A percentile compares a stretch with the other conserved stretches of the same genome.
Conservation (phyloP, 2,888 invertebrate species). For the Brenthis daphne region DNA sequence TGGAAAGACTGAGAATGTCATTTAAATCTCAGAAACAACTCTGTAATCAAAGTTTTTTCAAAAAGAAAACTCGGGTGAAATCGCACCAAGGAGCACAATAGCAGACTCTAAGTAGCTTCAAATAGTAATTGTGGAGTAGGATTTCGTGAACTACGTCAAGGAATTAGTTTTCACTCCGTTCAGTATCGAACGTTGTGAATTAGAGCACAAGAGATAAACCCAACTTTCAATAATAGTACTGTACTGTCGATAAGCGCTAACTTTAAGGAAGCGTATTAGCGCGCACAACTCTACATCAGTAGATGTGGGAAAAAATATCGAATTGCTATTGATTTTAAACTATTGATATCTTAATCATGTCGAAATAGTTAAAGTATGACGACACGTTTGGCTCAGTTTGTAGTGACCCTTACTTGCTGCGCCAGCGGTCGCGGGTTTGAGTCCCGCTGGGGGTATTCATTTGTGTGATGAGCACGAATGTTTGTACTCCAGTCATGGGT, state of each 20-base stretch:
- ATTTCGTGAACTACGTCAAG: slow-evolving; percentile 48
- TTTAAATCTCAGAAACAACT: slow-evolving; percentile 14
- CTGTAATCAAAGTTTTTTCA: slow-evolving; percentile 14
- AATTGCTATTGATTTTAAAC: not conserved
- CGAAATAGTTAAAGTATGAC: no score
- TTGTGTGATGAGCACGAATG: no score
- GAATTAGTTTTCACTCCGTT: slow-evolving; percentile 49
- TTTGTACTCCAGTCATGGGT: no score
- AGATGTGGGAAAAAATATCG: not conserved
- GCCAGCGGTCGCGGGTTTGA: no score
- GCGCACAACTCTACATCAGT: slow-evolving; percentile 15
- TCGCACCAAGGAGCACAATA: slow-evolving; percentile 34
- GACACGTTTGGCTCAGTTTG: no score
- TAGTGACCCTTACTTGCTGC: no score
- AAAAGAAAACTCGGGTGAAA: slow-evolving; percentile 33
- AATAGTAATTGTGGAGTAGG: slow-evolving; percentile 45
- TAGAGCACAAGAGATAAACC: slow-evolving; percentile 38
- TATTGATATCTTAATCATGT: no score
- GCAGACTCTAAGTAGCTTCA: slow-evolving; percentile 46
- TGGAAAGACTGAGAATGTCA: not conserved
- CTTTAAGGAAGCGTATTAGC: slow-evolving; percentile 32
- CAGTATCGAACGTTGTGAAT: slow-evolving; percentile 42
- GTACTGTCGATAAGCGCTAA: slow-evolving; percentile 31
- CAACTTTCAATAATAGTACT: slow-evolving; percentile 35
- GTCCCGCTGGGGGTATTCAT: no score